Evolutionary conservation across 2,888 invertebrate species (phyloP).

Genomic region (Athalia circularis): DNA sequence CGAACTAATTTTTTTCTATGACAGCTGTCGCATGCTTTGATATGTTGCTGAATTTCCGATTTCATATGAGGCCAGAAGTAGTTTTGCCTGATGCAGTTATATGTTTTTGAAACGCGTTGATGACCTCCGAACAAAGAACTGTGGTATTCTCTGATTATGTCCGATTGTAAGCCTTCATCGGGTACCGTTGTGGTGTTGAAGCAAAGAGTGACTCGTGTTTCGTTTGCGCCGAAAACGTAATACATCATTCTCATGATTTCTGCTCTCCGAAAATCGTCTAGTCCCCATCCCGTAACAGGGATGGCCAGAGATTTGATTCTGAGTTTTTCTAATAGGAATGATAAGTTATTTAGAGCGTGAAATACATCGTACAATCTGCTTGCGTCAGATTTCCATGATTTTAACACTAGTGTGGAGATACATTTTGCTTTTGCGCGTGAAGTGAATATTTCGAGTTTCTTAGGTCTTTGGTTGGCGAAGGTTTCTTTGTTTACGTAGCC

Average conservation of each 20-base stretch:
- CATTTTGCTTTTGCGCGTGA: no score
- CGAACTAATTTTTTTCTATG: constrained; percentile 37
- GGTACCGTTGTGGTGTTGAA: not conserved
- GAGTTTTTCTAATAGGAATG: no score
- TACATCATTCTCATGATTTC: no score
- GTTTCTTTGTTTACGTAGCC: no score
- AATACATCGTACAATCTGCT: not conserved
- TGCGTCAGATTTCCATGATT: not conserved
- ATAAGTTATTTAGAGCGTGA: not conserved
- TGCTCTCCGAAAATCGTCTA: no score
- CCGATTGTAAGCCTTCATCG: not conserved
- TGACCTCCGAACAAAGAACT: constrained; percentile 46
- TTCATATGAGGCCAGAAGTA: constrained; percentile 47
- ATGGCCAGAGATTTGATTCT: no score
- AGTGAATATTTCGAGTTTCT: no score
- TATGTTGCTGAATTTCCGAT: constrained; percentile 33
- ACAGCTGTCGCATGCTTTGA: constrained; percentile 45
- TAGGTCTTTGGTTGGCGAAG: no score
- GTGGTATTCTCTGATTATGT: constrained; percentile 25
- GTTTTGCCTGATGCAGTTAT: not conserved
- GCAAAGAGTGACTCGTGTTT: not conserved
- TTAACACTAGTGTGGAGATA: not conserved
- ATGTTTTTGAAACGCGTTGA: constrained; percentile 46
- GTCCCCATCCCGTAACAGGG: no score
- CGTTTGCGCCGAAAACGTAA: no score